Conservation (phyloP, 2,113 vertebrate genomes). For the Callopanchax toddi region DNA sequence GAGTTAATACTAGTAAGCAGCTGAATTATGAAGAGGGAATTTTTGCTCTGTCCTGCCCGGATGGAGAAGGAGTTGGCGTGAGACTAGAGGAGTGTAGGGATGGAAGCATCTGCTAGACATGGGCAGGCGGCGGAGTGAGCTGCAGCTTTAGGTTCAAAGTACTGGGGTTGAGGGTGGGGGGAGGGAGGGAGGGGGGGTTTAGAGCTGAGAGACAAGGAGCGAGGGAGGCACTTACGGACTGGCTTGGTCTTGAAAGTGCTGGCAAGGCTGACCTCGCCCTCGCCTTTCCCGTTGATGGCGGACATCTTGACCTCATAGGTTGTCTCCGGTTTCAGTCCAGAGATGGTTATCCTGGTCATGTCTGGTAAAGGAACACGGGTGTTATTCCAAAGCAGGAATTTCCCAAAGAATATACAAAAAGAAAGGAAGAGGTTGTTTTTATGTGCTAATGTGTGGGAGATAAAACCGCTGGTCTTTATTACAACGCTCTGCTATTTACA, state of each 20-base stretch:
- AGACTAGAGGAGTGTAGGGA: constrained; percentile 24
- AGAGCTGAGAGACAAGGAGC: not conserved
- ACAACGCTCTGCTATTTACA: not conserved
- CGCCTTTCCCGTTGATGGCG: constrained; percentile 94
- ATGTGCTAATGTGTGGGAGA: not conserved
- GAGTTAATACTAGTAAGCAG: constrained; percentile 14
- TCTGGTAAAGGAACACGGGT: constrained; percentile 42
- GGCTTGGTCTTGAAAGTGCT: constrained; percentile 90
- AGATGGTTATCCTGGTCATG: constrained; percentile 82
- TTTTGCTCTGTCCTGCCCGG: constrained; percentile 14
- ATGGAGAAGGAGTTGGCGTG: constrained; percentile 32
- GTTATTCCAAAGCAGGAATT: constrained; percentile 6
- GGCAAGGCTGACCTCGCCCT: constrained; percentile 85
- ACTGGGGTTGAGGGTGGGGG: constrained; percentile 40
- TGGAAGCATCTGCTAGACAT: constrained; percentile 37
- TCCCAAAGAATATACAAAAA: not conserved
- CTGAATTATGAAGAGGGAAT: constrained; percentile 21
- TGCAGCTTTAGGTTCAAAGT: constrained; percentile 39
- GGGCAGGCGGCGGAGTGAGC: constrained; percentile 28
- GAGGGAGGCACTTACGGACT: constrained; percentile 89
- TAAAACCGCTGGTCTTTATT: not conserved
- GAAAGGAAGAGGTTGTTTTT: not conserved
- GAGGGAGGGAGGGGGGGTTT: not conserved
- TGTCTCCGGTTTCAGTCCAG: constrained; percentile 90
- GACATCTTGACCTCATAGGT: constrained; percentile 88